Percentiles rank a stretch among this genome's conserved stretches.
Evolutionary conservation across 2,888 invertebrate species (phyloP).

Genomic region (Dicycla oo): DNA sequence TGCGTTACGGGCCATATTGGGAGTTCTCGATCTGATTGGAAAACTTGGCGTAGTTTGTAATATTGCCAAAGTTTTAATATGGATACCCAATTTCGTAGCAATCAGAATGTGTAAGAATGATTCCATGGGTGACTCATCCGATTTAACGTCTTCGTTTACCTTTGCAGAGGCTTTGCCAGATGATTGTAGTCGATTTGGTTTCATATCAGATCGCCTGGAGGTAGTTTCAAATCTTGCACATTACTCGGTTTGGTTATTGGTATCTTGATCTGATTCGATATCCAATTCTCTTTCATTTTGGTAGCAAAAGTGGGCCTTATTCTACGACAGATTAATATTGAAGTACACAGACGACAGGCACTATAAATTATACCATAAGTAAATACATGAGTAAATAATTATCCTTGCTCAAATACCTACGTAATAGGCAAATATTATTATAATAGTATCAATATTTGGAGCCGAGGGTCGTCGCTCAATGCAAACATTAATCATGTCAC

Average conservation of each 20-base stretch:
- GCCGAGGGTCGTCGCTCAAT: conserved; percentile 34
- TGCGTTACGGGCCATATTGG: conserved; percentile 27
- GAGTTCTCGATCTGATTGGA: conserved; percentile 53
- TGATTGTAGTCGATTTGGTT: conserved; percentile 32
- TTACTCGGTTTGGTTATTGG: conserved; percentile 28
- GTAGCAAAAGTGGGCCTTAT: neutral
- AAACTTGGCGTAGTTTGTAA: conserved; percentile 52
- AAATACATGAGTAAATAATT: conserved; percentile 17
- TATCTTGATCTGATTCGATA: conserved; percentile 28
- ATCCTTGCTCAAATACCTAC: conserved; percentile 24
- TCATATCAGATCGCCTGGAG: conserved; percentile 13
- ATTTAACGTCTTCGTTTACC: conserved; percentile 1
- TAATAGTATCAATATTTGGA: conserved; percentile 41
- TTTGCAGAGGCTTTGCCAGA: neutral
- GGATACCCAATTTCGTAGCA: conserved; percentile 31
- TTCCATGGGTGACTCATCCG: conserved; percentile 17
- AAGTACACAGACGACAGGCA: neutral
- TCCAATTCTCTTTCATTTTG: conserved; percentile 23
- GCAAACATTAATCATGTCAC: conserved; percentile 60
- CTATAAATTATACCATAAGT: conserved; percentile 11
- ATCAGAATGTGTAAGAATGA: conserved; percentile 32
- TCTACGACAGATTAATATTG: neutral
- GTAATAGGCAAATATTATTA: conserved; percentile 56
- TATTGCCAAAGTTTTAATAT: conserved; percentile 51
- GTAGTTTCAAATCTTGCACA: neutral